These are phyloP conservation scores for Chondrosia reniformis DNA, from an alignment of 37 sponge, comb jelly and placozoan species.

Conservation along the genomic window DNA sequence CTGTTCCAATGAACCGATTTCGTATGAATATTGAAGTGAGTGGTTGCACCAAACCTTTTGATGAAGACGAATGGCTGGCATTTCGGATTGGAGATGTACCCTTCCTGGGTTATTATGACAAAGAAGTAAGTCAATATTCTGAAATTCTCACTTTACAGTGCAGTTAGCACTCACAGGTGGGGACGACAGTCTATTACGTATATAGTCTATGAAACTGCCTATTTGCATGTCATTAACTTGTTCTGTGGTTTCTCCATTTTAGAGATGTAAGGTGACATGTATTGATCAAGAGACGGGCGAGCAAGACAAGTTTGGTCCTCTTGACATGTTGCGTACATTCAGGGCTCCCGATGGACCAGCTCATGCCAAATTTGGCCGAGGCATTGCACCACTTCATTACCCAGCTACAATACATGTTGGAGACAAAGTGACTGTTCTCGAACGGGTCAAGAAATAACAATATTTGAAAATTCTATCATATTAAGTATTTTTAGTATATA, in stretches of 20 bases:
- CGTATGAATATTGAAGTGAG: slow-evolving; percentile 78
- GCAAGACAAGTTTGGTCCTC: slow-evolving; percentile 70
- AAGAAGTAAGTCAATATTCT: slow-evolving; percentile 37
- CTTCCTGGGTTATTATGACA: slow-evolving; percentile 45
- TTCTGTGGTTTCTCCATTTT: neutral
- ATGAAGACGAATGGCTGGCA: slow-evolving; percentile 79
- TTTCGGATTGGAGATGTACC: slow-evolving; percentile 61
- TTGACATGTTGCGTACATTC: slow-evolving; percentile 68
- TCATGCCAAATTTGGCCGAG: slow-evolving; percentile 66
- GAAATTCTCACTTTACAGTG: neutral
- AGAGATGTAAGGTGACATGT: slow-evolving; percentile 81
- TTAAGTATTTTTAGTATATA: neutral
- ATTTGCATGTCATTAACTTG: neutral
- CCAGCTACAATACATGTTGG: slow-evolving; percentile 47
- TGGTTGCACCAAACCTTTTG: slow-evolving; percentile 59
- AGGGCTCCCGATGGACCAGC: slow-evolving; percentile 74
- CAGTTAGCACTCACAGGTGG: neutral
- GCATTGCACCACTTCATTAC: slow-evolving; percentile 49
- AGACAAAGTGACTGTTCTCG: slow-evolving; percentile 64
- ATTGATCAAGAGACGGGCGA: slow-evolving; percentile 68
- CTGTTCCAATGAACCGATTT: slow-evolving; percentile 62
- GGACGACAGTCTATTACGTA: too few species aligned
- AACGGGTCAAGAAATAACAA: slow-evolving; percentile 23
- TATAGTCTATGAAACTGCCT: too few species aligned
- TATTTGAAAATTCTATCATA: neutral